A percentile compares a stretch with the other conserved stretches of the same genome.
These are phyloP conservation scores for Xerus inauris DNA, from an alignment of 2,113 vertebrate species.

Conservation along the genomic window DNA sequence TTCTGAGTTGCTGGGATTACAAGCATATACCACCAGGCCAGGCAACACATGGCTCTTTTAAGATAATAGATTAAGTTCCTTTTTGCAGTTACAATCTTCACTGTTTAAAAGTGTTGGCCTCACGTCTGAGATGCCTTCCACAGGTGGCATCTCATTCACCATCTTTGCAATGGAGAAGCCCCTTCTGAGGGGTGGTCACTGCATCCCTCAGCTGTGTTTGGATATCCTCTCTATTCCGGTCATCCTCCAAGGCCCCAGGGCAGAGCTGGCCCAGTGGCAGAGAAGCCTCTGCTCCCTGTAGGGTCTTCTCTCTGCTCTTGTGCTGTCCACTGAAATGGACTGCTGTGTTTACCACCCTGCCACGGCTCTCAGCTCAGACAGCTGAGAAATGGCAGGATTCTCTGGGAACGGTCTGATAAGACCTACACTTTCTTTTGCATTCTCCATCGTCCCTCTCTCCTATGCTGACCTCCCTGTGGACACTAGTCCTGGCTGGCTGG, in stretches of 20 bases:
- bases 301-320: background rate
- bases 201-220: fast-evolving
- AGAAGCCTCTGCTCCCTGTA: too few species aligned
- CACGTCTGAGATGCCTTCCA: background rate
- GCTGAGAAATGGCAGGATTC: background rate
- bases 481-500: background rate
- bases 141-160: background rate
- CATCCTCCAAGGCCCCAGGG: too few species aligned
- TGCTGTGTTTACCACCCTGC: background rate
- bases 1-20: too few species aligned
- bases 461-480: background rate
- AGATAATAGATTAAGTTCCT: background rate
- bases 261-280: fast-evolving
- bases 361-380: background rate
- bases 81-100: background rate
- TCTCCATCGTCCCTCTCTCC: background rate
- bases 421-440: background rate
- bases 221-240: too few species aligned
- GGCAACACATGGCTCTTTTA: too few species aligned
- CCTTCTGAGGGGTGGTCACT: too few species aligned
- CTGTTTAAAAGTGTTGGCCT: background rate
- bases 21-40: too few species aligned
- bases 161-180: background rate
- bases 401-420: background rate
- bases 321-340: background rate